Base-by-base conservation (phyloP, 2,113 vertebrate species). In the Ibidorhyncha struthersii region DNA sequence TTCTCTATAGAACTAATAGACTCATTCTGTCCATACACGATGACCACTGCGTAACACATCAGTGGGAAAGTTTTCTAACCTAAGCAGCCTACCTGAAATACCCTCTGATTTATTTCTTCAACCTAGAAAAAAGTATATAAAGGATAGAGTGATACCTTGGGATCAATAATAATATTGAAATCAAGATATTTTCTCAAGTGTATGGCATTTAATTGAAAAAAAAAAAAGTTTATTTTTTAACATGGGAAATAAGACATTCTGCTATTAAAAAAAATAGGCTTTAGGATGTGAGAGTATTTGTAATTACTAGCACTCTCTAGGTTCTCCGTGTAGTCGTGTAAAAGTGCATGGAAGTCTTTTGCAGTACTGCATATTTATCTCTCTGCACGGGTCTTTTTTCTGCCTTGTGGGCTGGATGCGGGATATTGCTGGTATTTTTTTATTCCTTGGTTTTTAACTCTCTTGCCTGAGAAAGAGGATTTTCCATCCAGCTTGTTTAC, bases 401-500 rank as follows among this genome's bases (percentile, higher is more conserved):
- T 92, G 66, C 66, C 32, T 73, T 13, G 41, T 61, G 53, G 30
- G 58, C 38, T 96, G 58, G 41, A 43, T 67, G 63, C 0, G 0
- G 66, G 38, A 77, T 70, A 50, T 30, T 45, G 45, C 52, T 90
- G 72, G 36, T 40, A 12, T 81, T 38, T 20, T 62, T 36, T 63
- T 87, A 58, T 62, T 80, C 66, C 73, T 87, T 23, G 21, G 5
- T 12, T 92, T 92, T 94, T 85, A 85, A 77, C 70, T 43, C 62
- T 84, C 56, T 71, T 92, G 56, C 76, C 26, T 1, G 2, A 73
- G 52, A 72, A 66, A 77, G 43, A 47, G n/a, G 50, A 56, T 87
- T 97, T 93, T 96, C 91, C 77, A 88, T 89, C 58, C 69, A 82
- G 61, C 89, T 95, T 89, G 87, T 96, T 96, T 96, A 94, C 86